Evolutionary conservation across 2,113 vertebrate genomes (phyloP).

Genomic region (Passer montanus): DNA sequence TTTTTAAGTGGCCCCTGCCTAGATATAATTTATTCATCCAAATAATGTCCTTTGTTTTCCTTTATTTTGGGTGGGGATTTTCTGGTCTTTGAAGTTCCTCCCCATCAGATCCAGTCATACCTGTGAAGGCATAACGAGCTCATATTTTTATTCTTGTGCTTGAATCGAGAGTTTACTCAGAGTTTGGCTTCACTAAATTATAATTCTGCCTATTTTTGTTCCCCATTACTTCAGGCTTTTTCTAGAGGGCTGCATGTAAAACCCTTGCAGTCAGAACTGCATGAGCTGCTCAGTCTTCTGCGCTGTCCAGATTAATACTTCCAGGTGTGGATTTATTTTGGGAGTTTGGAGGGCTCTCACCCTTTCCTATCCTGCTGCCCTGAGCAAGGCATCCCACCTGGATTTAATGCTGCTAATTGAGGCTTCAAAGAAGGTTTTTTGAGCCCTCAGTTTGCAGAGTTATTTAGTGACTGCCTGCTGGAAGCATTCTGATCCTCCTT

Average conservation of each 20-base stretch:
- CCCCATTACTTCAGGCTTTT: not conserved
- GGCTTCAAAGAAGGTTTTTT: not conserved
- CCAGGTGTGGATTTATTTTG: not conserved
- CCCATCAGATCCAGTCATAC: not conserved
- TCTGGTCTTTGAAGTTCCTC: not conserved
- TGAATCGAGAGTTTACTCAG: not conserved
- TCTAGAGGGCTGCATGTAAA: not conserved
- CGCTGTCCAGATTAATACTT: not conserved
- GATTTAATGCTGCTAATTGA: not conserved
- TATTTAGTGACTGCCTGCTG: not conserved
- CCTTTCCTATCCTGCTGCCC: not conserved
- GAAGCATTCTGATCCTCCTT: not conserved
- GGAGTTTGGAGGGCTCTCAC: not conserved
- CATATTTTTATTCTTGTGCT: not conserved
- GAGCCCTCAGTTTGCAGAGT: not conserved
- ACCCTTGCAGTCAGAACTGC: not conserved
- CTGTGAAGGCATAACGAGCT: not conserved
- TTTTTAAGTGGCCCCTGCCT: not conserved
- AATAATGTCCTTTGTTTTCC: not conserved
- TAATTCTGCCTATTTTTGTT: not conserved
- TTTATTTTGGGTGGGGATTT: not conserved
- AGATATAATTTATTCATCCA: not conserved
- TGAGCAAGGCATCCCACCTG: fast-evolving
- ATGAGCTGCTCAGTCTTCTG: not conserved
- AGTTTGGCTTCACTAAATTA: not conserved